A percentile compares a stretch with the other conserved stretches of the same genome.
These are phyloP conservation scores for Stramonita haemastoma DNA, from an alignment of 2,888 invertebrate species.

Conservation along the genomic window DNA sequence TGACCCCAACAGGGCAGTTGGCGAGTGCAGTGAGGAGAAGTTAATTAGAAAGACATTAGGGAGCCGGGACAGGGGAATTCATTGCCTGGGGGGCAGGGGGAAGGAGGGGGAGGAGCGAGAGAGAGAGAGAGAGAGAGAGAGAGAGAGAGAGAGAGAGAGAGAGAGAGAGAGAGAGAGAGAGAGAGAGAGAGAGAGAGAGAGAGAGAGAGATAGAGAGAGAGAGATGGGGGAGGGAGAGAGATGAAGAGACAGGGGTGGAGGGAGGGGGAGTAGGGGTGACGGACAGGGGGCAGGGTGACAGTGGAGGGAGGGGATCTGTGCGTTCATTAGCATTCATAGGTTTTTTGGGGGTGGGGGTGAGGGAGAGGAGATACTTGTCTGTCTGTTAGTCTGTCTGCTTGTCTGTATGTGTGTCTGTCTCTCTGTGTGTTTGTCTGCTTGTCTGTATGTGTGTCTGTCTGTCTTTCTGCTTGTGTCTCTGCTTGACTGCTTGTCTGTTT, in stretches of 20 bases:
- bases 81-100: neutral
- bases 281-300: neutral
- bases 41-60: neutral
- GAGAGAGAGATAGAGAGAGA: neutral
- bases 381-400: no score
- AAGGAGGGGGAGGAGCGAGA: neutral
- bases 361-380: neutral
- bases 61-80: neutral
- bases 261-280: neutral
- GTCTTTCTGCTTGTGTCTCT: no score
- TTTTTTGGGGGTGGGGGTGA: neutral
- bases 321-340: neutral
- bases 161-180: neutral
- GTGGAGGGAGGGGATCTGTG: neutral
- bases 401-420: no score
- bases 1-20: no score
- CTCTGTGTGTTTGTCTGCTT: no score
- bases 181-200: neutral
- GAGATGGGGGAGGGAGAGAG: neutral
- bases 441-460: no score
- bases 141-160: neutral
- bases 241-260: neutral
- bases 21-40: neutral
- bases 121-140: conserved; percentile 11
- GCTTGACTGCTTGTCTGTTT: no score